Percentiles rank a stretch among this genome's conserved stretches.
Evolutionary conservation across 2,113 vertebrate species (phyloP).

Genomic region (Puntigrus tetrazona): DNA sequence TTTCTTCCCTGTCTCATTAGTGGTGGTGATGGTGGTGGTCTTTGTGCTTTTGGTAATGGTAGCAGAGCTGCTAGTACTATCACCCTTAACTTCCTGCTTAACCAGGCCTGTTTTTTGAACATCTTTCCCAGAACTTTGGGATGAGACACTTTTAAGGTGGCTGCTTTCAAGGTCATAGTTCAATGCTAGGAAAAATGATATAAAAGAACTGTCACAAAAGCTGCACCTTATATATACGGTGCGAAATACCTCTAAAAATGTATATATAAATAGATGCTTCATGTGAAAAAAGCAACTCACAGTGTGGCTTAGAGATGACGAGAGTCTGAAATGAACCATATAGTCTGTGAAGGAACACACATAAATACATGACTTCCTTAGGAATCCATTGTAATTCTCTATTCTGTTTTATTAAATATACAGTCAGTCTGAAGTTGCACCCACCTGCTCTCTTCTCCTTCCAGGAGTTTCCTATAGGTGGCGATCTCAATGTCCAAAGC

Average conservation of each 20-base stretch:
- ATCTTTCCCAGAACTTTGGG: background rate
- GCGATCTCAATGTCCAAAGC: slow-evolving; percentile 57
- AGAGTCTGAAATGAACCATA: background rate
- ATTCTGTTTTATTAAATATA: background rate
- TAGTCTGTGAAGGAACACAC: slow-evolving; percentile 33
- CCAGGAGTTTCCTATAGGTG: slow-evolving; percentile 54
- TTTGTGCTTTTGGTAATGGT: slow-evolving; percentile 35
- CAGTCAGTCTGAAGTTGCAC: background rate
- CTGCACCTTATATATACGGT: background rate
- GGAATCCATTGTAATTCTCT: background rate
- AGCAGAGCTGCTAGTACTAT: background rate
- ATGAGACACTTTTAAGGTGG: background rate
- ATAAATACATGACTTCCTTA: background rate
- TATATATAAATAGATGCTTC: background rate
- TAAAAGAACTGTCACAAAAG: background rate
- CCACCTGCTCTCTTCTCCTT: slow-evolving; percentile 53
- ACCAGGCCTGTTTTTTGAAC: background rate
- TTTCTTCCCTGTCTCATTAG: background rate
- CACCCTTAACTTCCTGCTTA: slow-evolving; percentile 1
- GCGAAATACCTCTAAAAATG: background rate
- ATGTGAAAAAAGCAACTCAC: slow-evolving; percentile 15
- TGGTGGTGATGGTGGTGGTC: slow-evolving; percentile 3
- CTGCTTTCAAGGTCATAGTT: slow-evolving; percentile 31
- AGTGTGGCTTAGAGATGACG: slow-evolving; percentile 27
- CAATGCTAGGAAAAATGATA: background rate